Evolutionary conservation across 2,113 vertebrate species (phyloP).

Genomic region (Datnioides undecimradiatus): DNA sequence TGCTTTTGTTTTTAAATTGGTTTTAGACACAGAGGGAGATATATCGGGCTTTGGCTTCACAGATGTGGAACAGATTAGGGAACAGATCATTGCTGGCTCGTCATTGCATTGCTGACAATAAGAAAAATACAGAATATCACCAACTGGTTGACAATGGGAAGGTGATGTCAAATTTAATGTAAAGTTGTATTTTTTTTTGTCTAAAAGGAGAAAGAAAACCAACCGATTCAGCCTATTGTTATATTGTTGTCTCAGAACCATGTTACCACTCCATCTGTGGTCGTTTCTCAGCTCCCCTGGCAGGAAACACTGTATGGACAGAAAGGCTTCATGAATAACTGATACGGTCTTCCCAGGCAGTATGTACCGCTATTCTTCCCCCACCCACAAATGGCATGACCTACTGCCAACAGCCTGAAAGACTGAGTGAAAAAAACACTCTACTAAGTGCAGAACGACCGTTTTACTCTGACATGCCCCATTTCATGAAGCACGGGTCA

Average conservation of each 20-base stretch:
- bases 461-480: not conserved
- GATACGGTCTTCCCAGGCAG: conserved; percentile 62
- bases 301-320: conserved; percentile 53
- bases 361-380: conserved; percentile 28
- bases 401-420: conserved; percentile 43
- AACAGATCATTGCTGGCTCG: not conserved
- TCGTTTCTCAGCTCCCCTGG: conserved; percentile 46
- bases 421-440: not conserved
- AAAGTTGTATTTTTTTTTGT: too few species aligned
- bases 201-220: not conserved
- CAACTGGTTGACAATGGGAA: too few species aligned
- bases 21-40: not conserved
- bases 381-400: conserved; percentile 47
- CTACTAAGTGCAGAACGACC: not conserved
- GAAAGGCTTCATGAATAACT: conserved; percentile 72
- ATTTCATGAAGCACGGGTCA: not conserved
- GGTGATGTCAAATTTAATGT: too few species aligned
- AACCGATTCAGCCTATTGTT: conserved; percentile 15
- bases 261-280: conserved; percentile 60
- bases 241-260: conserved; percentile 21
- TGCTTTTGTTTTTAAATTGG: not conserved
- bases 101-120: not conserved
- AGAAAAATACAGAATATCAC: too few species aligned
- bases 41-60: not conserved
- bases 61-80: not conserved